Conservation (phyloP, 2,888 invertebrate species). For the Thereva nobilitata region DNA sequence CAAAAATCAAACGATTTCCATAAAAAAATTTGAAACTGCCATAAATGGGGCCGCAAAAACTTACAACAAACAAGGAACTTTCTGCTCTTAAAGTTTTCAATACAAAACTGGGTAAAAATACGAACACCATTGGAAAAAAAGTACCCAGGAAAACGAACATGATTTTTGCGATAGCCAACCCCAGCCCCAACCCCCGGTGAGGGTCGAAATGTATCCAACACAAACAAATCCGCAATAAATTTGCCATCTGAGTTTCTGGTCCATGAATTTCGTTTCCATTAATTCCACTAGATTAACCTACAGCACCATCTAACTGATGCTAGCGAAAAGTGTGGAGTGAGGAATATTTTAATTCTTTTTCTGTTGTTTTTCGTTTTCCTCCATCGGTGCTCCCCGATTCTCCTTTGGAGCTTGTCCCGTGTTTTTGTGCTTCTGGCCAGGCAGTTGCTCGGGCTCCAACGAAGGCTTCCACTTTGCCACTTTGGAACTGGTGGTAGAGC, state of each 20-base stretch:
- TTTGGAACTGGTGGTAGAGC: neutral
- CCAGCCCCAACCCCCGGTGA: too few relatives aligned
- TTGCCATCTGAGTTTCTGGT: conserved; percentile 52
- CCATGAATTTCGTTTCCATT: conserved; percentile 59
- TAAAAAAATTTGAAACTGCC: too few relatives aligned
- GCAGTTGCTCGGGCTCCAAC: neutral
- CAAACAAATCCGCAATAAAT: conserved; percentile 41
- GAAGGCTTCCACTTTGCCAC: neutral
- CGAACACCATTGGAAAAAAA: too few relatives aligned
- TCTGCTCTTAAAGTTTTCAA: too few relatives aligned
- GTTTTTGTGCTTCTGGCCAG: neutral
- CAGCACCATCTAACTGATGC: conserved; percentile 54
- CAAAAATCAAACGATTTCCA: too few relatives aligned
- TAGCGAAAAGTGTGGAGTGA: conserved; percentile 46
- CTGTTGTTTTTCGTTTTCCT: conserved; percentile 25
- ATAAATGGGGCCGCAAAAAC: too few relatives aligned
- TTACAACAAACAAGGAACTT: too few relatives aligned
- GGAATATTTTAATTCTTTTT: conserved; percentile 37
- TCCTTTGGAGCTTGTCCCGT: conserved; percentile 7
- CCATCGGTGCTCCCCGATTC: neutral
- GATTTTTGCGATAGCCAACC: conserved; percentile 13
- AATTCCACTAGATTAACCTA: conserved; percentile 59
- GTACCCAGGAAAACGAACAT: neutral
- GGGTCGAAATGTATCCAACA: neutral
- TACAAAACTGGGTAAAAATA: too few relatives aligned